phyloP scores from a whole-genome alignment of 2,888 invertebrate species.

The Agrochola lychnidis region DNA sequence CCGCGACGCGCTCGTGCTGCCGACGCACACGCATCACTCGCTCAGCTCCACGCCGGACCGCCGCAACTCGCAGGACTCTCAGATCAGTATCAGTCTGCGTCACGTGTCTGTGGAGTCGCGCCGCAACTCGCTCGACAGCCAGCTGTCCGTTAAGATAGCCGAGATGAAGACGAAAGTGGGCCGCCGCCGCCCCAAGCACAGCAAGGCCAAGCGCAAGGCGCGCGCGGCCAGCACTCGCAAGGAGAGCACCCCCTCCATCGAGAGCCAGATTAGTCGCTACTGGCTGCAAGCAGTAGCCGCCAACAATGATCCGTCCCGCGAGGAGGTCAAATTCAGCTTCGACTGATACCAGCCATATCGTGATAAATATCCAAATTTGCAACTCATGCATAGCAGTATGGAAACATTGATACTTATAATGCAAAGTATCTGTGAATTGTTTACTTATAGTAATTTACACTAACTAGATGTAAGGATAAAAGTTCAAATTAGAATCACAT shows the following conservation, averaged over 20 bases:
- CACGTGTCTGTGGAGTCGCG: conserved; percentile 96
- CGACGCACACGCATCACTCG: conserved; percentile 84
- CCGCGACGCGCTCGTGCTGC: conserved; percentile 94
- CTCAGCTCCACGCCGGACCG: conserved; percentile 90
- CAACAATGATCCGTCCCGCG: conserved; percentile 89
- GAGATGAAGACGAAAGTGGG: conserved; percentile 95
- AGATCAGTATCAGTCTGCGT: conserved; percentile 94
- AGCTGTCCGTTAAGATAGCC: conserved; percentile 95
- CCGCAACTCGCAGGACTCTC: conserved; percentile 92
- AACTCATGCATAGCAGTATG: conserved; percentile 54
- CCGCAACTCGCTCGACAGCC: conserved; percentile 96
- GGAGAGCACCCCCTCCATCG: conserved; percentile 95
- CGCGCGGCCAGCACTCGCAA: conserved; percentile 84
- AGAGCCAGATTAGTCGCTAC: conserved; percentile 94
- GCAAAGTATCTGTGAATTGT: conserved; percentile 42
- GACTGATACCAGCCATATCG: conserved; percentile 77
- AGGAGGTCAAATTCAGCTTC: conserved; percentile 88
- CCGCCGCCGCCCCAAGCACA: conserved; percentile 87
- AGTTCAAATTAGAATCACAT: conserved; percentile 78
- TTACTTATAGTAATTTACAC: conserved; percentile 60
- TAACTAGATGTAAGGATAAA: conserved; percentile 68
- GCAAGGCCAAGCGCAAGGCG: conserved; percentile 85
- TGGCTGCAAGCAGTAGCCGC: conserved; percentile 92
- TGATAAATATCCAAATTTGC: conserved; percentile 60
- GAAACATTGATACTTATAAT: conserved; percentile 43